Conservation (phyloP, 2,888 invertebrate species). For the Erebia epiphron region DNA sequence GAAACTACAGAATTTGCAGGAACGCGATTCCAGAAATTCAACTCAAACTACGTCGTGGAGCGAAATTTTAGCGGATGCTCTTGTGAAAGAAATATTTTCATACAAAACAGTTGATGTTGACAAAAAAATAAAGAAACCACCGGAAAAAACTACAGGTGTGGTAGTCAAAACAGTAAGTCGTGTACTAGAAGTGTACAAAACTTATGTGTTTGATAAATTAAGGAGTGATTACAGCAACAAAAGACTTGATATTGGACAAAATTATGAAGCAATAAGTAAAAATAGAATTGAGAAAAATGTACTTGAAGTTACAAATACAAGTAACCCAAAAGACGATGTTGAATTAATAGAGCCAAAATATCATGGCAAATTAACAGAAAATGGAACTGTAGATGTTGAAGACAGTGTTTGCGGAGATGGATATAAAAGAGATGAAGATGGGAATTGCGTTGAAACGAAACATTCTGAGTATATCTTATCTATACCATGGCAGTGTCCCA, state of each 20-base stretch:
- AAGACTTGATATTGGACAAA: background rate
- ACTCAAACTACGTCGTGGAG: conserved; percentile 64
- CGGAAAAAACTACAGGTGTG: conserved; percentile 40
- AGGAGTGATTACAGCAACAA: conserved; percentile 18
- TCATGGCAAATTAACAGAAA: conserved; percentile 53
- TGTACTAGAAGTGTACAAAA: conserved; percentile 59
- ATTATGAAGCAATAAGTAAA: conserved; percentile 10
- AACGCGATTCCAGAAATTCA: conserved; percentile 46
- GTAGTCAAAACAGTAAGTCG: conserved; percentile 56
- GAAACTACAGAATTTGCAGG: conserved; percentile 65
- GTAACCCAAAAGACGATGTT: conserved; percentile 60
- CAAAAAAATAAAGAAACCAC: conserved; percentile 45
- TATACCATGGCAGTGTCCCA: conserved; percentile 66
- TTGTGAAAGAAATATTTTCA: conserved; percentile 64
- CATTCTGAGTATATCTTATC: conserved; percentile 60
- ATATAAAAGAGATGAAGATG: conserved; percentile 49
- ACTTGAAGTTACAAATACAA: conserved; percentile 37
- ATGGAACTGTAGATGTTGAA: conserved; percentile 25
- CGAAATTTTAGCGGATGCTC: conserved; percentile 66
- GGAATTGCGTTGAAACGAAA: conserved; percentile 51
- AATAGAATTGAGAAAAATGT: conserved; percentile 25
- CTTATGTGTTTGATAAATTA: conserved; percentile 57
- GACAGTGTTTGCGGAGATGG: conserved; percentile 54
- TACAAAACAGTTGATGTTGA: conserved; percentile 49
- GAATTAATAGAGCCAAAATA: conserved; percentile 66